Conservation (phyloP, 2,888 invertebrate genomes). For the Coleophora deauratella region DNA sequence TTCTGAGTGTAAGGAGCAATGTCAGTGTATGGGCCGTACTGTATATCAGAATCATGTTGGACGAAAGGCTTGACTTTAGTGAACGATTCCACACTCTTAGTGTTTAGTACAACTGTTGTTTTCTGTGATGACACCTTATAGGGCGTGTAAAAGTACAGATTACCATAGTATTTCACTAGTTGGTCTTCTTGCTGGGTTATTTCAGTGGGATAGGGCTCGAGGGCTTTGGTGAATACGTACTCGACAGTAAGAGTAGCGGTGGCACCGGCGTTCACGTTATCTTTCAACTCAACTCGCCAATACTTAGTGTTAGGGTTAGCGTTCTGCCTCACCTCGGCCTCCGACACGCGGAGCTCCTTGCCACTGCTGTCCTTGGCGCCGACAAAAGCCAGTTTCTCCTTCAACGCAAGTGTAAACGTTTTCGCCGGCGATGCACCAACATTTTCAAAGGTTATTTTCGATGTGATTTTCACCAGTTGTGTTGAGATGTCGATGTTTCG, state of each 20-base stretch:
- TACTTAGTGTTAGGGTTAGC: constrained; percentile 62
- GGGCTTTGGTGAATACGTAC: constrained; percentile 81
- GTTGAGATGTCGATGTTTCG: constrained; percentile 89
- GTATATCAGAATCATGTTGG: constrained; percentile 85
- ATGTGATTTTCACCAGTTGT: constrained; percentile 89
- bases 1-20: constrained; percentile 74
- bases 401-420: constrained; percentile 80
- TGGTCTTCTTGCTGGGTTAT: constrained; percentile 97
- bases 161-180: constrained; percentile 89
- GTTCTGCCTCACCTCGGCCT: constrained; percentile 67
- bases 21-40: constrained; percentile 92
- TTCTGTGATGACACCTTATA: constrained; percentile 88
- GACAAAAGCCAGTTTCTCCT: constrained; percentile 81
- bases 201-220: constrained; percentile 88
- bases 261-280: constrained; percentile 73
- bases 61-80: constrained; percentile 87
- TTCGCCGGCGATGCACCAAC: constrained; percentile 81
- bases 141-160: constrained; percentile 87
- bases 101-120: constrained; percentile 83
- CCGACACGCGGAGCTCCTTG: constrained; percentile 71
- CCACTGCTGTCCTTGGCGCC: constrained; percentile 78
- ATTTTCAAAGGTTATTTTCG: constrained; percentile 89
- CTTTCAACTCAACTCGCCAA: constrained; percentile 76
- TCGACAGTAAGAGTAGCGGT: constrained; percentile 78
- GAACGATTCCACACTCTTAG: constrained; percentile 86